Evolutionary conservation across 2,888 invertebrate genomes (phyloP).

Genomic region (Hemicrepidius hirtus): DNA sequence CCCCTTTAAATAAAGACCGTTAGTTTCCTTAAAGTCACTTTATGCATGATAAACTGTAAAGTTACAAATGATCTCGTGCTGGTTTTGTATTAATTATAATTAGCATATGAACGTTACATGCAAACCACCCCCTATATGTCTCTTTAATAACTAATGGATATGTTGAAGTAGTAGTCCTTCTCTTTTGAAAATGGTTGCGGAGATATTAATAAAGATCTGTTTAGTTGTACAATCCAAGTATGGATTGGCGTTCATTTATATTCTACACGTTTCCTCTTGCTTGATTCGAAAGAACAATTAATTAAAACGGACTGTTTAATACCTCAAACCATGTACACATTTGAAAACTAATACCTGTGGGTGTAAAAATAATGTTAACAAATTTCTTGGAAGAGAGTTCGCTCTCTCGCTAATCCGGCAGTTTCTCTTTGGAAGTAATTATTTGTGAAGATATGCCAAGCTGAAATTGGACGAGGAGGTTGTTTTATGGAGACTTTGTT

Average conservation of each 20-base stretch:
- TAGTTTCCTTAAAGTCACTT: constrained; percentile 40
- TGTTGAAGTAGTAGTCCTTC: too few species aligned
- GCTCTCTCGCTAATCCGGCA: constrained; percentile 38
- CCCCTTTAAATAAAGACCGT: constrained; percentile 45
- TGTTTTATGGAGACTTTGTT: constrained; percentile 53
- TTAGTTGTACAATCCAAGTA: constrained; percentile 36
- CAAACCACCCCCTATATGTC: constrained; percentile 33
- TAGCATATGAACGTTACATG: constrained; percentile 46
- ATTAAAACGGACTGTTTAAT: constrained; percentile 29
- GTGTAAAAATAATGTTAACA: constrained; percentile 40
- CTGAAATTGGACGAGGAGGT: constrained; percentile 50
- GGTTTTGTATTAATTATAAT: constrained; percentile 50
- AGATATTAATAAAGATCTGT: constrained; percentile 38
- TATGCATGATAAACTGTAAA: constrained; percentile 43
- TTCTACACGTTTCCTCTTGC: constrained; percentile 29
- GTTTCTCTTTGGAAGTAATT: constrained; percentile 45
- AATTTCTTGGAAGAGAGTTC: constrained; percentile 33
- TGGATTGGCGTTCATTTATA: constrained; percentile 28
- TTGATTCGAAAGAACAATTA: constrained; percentile 29
- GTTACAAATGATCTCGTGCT: constrained; percentile 48
- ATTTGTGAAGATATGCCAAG: constrained; percentile 45
- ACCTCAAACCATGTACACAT: constrained; percentile 26
- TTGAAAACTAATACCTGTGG: constrained; percentile 37
- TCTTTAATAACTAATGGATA: constrained; percentile 3
- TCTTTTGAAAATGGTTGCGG: constrained; percentile 18